Evolutionary conservation across 2,113 vertebrate genomes (phyloP), one percentile per base, ranked within the genome.

Genomic region (Apeltes quadracus): DNA sequence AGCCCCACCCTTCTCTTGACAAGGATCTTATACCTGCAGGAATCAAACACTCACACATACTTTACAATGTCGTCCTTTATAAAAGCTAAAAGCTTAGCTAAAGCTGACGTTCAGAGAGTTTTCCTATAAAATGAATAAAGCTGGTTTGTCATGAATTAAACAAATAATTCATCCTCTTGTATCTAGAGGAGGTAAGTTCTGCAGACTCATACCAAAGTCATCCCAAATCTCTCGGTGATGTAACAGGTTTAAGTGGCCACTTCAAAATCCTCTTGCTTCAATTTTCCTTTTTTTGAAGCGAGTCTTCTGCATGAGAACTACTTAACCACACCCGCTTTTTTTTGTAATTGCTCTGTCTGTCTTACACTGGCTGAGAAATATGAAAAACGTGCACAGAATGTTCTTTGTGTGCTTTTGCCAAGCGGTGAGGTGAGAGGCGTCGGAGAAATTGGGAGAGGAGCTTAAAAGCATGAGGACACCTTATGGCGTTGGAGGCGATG

Each of bases 261-360:
- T 39, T 43, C 20, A 70, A 34, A 76, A 76, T 48, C 46, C 34
- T 27, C 46, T 43, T 23, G 29, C 59, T 58, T 36, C 2, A 2
- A 44, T 57, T 84, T 59, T 32, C 27, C n/a, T 72, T 22, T 62
- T 56, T 44, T 25, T 12, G 36, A 4, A 1, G 7, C 2, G 39
- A 18, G 43, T 20, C 50, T 70, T 65, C 32, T 27, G 12, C 54
- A 7, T 36, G 36, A 58, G 25, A 64, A 25, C n/a, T 25, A 34
- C 67, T 78, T 59, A 53, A 13, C 22, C 11, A 14, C 22, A 16
- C 41, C 32, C n/a, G n/a, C 32, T 27, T 64, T 78, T 80, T 75
- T 79, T 75, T 80, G 38, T 58, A 72, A 65, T 63, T 73, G 59
- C 51, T 67, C 71, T 59, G 32, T 57, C 57, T 66, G 63, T 63